A percentile compares a stretch with the other conserved stretches of the same genome.
Conservation (phyloP, 2,113 vertebrate species). For the Neotoma lepida region DNA sequence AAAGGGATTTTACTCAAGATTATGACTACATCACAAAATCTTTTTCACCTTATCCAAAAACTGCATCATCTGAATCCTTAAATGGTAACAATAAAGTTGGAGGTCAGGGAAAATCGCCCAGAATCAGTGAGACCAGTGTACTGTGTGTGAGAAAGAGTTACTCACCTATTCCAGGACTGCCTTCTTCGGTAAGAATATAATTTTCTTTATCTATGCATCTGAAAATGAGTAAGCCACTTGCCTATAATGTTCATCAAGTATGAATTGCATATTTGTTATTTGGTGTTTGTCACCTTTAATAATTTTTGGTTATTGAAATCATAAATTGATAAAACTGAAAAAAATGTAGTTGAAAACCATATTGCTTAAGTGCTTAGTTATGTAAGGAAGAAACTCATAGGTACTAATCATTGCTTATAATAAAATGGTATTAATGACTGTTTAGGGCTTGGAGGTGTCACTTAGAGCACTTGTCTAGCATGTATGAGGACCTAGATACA, state of each 20-base stretch:
- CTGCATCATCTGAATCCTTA: conserved; percentile 67
- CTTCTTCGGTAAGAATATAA: conserved; percentile 81
- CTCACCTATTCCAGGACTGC: conserved; percentile 72
- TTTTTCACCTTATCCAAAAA: conserved; percentile 62
- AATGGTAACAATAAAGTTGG: conserved; percentile 49
- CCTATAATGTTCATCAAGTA: neutral
- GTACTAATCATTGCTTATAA: neutral
- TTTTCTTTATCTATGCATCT: neutral
- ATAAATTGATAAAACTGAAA: neutral
- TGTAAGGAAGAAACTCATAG: conserved; percentile 17
- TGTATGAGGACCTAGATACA: neutral
- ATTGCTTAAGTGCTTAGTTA: neutral
- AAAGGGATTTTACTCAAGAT: conserved; percentile 69
- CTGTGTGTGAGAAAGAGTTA: conserved; percentile 63
- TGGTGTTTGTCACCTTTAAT: neutral
- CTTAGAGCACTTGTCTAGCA: neutral
- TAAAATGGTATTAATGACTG: neutral
- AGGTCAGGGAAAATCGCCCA: conserved; percentile 41
- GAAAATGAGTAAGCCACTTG: neutral
- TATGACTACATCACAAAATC: conserved; percentile 64
- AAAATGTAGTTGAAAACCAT: neutral
- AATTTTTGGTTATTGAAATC: neutral
- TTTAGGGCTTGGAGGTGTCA: neutral
- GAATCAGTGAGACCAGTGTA: conserved; percentile 40
- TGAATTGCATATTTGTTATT: neutral